phyloP scores from a whole-genome alignment of 2,797 vertebrate species.

The Artibeus lituratus region DNA sequence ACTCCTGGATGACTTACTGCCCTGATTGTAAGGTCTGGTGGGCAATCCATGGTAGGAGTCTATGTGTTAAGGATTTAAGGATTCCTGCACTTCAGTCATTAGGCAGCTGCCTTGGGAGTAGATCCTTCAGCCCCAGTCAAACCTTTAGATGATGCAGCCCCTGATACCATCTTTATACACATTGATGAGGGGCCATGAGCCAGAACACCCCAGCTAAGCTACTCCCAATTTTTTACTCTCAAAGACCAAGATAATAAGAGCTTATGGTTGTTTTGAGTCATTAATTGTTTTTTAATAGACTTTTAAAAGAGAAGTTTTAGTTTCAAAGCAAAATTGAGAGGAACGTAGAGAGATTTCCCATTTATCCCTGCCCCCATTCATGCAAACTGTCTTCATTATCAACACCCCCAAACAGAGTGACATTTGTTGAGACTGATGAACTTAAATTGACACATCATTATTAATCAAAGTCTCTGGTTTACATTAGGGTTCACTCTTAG shows the following conservation, averaged over 20 bases:
- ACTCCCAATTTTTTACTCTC: not conserved
- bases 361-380: not conserved
- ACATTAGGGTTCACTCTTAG: not conserved
- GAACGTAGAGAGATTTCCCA: not conserved
- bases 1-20: not conserved
- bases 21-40: not conserved
- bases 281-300: not conserved
- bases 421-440: not conserved
- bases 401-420: not conserved
- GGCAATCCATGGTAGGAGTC: not conserved
- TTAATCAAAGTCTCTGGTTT: not conserved
- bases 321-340: conserved; percentile 3
- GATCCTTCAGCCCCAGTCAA: not conserved
- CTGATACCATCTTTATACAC: not conserved
- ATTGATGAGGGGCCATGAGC: not conserved
- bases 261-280: conserved; percentile 15
- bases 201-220: not conserved
- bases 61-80: not conserved
- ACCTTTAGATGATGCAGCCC: not conserved
- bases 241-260: not conserved
- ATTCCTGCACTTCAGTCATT: not conserved
- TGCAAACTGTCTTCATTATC: no score
- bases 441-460: not conserved
- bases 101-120: not conserved
- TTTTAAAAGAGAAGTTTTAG: not conserved